Evolutionary conservation across 1,140 invertebrate genomes (phyloP).

Genomic region (roundworm (Caenorhabditis elegans)): WBcel235 BX284606.5:5594001-5594500

Average conservation of each 20-base stretch:
- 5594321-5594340: conserved; percentile 32
- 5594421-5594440: conserved; percentile 88
- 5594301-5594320: conserved; percentile 78
- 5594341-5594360: not conserved
- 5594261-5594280: conserved; percentile 97
- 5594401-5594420: conserved; percentile 98
- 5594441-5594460: conserved; percentile 71
- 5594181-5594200: conserved; percentile 97
- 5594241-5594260: conserved; percentile 99
- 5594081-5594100: conserved; percentile 97
- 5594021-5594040: conserved; percentile 98
- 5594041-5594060: conserved; percentile 99
- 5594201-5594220: conserved; percentile 97
- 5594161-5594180: conserved; percentile 14
- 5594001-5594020: conserved; percentile 92
- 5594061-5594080: conserved; percentile 98
- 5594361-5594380: conserved; percentile 89
- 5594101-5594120: conserved; percentile 98
- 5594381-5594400: conserved; percentile 94
- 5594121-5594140: conserved; percentile 90
- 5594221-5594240: conserved; percentile 87
- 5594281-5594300: conserved; percentile 93
- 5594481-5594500: conserved; percentile 34
- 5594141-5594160: not conserved
- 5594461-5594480: conserved; percentile 50